Percentiles rank a stretch among this genome's conserved stretches.
Conservation (phyloP, 2,113 vertebrate species). For the Emydocephalus ijimae region DNA sequence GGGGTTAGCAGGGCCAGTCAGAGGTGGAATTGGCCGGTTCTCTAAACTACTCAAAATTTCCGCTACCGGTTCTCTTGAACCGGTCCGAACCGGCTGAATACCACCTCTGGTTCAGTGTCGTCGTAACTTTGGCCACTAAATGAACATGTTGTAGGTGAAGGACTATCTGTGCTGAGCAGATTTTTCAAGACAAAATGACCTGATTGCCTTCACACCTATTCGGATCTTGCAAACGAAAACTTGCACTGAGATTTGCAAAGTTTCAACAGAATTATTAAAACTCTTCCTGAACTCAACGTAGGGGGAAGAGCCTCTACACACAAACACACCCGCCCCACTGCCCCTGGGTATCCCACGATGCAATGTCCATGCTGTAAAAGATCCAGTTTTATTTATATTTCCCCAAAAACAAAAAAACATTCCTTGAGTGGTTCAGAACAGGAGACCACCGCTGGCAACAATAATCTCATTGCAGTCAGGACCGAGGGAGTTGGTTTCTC, state of each 20-base stretch:
- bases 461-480: neutral
- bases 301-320: neutral
- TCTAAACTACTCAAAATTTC: no score
- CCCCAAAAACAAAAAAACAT: no score
- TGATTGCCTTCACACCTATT: neutral
- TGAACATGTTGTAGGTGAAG: no score
- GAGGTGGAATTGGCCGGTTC: no score
- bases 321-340: accelerated
- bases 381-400: conserved; percentile 20
- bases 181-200: neutral
- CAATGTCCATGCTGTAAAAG: neutral
- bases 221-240: neutral
- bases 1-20: no score
- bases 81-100: no score
- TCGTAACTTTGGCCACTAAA: no score
- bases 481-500: neutral
- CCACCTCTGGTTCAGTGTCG: no score
- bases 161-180: neutral
- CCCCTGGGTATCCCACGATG: neutral
- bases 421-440: neutral
- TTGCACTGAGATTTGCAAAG: neutral
- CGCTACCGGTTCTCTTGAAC: no score
- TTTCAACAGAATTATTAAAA: neutral
- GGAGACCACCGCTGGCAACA: neutral
- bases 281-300: no score